These are phyloP conservation scores for Muraenolepis orangiensis DNA, from an alignment of 2,797 vertebrate species.

Conservation along the genomic window DNA sequence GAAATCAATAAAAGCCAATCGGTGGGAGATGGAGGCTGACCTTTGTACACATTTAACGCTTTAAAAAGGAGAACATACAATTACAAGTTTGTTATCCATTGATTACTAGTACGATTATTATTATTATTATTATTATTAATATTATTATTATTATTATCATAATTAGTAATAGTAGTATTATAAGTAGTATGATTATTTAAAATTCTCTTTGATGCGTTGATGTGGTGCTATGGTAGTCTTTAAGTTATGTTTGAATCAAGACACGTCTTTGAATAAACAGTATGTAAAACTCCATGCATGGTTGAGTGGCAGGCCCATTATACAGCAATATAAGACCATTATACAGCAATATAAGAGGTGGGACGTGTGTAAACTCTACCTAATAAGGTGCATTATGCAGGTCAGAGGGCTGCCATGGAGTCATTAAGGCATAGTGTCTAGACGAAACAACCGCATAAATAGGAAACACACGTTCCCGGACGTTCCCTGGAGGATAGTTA, in stretches of 20 bases:
- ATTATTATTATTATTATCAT: background rate
- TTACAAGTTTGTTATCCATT: background rate
- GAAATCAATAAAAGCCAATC: too few species aligned
- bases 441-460: slow-evolving; percentile 23
- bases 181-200: too few species aligned
- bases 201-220: background rate
- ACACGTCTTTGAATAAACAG: background rate
- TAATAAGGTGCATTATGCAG: slow-evolving; percentile 47
- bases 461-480: slow-evolving; percentile 12
- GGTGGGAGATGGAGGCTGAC: too few species aligned
- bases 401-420: slow-evolving; percentile 42
- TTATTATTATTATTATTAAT: background rate
- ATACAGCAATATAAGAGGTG: slow-evolving; percentile 29
- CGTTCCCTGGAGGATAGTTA: background rate
- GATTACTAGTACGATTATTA: background rate
- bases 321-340: slow-evolving; percentile 33
- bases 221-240: background rate
- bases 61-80: background rate
- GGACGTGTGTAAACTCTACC: slow-evolving; percentile 31
- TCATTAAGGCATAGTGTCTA: slow-evolving; percentile 44
- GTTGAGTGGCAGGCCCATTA: slow-evolving; percentile 29
- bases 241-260: background rate
- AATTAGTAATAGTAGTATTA: background rate
- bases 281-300: background rate
- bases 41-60: background rate